Conservation (phyloP, 92 coral and sea anemone genomes). For the Porites rus region DNA sequence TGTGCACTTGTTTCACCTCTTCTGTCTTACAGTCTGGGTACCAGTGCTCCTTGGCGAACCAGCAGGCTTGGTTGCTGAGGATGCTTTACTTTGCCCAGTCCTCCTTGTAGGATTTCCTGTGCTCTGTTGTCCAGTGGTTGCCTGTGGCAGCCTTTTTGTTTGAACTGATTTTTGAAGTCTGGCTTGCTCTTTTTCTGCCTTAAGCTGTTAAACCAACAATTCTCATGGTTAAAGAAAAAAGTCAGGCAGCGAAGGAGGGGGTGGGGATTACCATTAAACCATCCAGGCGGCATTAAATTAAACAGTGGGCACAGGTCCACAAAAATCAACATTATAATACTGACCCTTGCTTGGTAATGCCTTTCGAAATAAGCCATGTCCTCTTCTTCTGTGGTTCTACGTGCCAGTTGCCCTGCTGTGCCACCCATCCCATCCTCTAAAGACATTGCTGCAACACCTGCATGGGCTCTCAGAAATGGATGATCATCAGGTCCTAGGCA, state of each 20-base stretch:
- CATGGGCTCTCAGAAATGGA: slow-evolving; percentile 88
- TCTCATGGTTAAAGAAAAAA: neutral
- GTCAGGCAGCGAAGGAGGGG: neutral
- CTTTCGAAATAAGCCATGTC: slow-evolving; percentile 98
- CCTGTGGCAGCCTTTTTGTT: slow-evolving; percentile 22
- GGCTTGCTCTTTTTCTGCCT: slow-evolving; percentile 65
- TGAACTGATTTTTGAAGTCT: slow-evolving; percentile 40
- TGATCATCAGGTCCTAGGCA: slow-evolving; percentile 88
- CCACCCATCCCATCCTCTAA: slow-evolving; percentile 72
- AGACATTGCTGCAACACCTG: slow-evolving; percentile 79
- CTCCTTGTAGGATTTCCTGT: slow-evolving; percentile 38
- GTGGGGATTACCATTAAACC: neutral
- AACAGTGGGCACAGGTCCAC: neutral
- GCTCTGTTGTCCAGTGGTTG: slow-evolving; percentile 40
- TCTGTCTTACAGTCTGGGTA: slow-evolving; percentile 10
- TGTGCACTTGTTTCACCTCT: slow-evolving; percentile 5
- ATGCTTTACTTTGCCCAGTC: slow-evolving; percentile 42
- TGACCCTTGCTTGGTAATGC: slow-evolving; percentile 96
- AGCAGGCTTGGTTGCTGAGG: slow-evolving; percentile 41
- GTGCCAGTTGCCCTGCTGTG: slow-evolving; percentile 45
- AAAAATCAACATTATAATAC: neutral
- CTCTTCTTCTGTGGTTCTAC: slow-evolving; percentile 86
- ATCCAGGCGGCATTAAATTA: too few species aligned
- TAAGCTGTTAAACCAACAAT: slow-evolving; percentile 30
- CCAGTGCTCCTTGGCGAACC: slow-evolving; percentile 7